Evolutionary conservation across 2,797 vertebrate genomes (phyloP).

Genomic region (Pagetopsis macropterus): DNA sequence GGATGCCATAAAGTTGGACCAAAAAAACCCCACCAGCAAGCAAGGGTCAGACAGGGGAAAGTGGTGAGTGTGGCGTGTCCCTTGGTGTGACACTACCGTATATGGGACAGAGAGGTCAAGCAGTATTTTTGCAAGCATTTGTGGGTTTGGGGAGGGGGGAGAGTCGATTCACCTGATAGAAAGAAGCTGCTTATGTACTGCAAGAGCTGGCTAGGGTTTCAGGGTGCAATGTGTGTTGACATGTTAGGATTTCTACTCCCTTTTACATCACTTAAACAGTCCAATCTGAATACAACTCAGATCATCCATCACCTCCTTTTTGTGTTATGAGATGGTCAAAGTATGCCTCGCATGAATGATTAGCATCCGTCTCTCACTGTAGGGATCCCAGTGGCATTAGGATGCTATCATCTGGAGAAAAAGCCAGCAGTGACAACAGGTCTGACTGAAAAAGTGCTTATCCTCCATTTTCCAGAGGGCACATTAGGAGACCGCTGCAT

Average conservation of each 20-base stretch:
- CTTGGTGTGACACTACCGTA: conserved; percentile 69
- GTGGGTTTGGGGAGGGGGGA: neutral
- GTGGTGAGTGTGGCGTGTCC: conserved; percentile 38
- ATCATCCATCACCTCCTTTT: conserved; percentile 1
- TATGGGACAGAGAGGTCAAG: conserved; percentile 67
- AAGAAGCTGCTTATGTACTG: conserved; percentile 28
- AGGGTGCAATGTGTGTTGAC: neutral
- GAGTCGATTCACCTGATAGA: conserved; percentile 54
- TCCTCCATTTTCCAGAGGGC: conserved; percentile 23
- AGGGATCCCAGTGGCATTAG: neutral
- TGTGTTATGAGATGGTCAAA: neutral
- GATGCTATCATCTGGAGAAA: neutral
- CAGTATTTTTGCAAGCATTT: conserved; percentile 5
- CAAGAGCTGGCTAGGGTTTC: conserved; percentile 24
- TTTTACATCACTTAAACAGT: neutral
- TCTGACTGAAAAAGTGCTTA: conserved; percentile 6
- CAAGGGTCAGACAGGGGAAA: conserved; percentile 12
- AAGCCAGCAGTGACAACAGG: neutral
- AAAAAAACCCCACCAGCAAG: conserved; percentile 9
- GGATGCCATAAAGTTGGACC: conserved; percentile 42
- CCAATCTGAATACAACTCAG: neutral
- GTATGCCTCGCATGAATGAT: neutral
- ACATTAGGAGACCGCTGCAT: conserved; percentile 29
- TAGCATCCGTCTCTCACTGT: neutral
- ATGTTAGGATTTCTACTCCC: neutral